These are phyloP conservation scores for Neomonachus schauinslandi DNA, from an alignment of 2,113 vertebrate species.

Conservation along the genomic window DNA sequence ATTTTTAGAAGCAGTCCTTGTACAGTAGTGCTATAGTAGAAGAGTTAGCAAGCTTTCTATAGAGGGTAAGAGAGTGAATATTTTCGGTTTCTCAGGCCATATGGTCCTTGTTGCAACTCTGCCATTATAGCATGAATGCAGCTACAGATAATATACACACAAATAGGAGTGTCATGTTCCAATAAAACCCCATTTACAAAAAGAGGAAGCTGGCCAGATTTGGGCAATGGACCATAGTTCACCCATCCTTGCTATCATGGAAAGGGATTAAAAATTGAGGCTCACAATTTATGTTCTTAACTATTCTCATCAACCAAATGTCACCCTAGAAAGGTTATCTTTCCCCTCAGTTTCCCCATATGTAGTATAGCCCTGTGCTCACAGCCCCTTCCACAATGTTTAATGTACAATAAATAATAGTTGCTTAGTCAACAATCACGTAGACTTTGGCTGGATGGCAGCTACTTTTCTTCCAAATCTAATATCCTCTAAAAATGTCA, in stretches of 20 bases:
- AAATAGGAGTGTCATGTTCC: background rate
- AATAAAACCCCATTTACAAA: background rate
- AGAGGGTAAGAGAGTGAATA: background rate
- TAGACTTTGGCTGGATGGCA: background rate
- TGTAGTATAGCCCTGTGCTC: background rate
- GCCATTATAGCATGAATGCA: background rate
- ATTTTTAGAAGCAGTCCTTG: background rate
- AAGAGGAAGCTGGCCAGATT: background rate
- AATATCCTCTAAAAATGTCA: constrained; percentile 72
- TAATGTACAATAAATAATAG: background rate
- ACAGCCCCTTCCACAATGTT: background rate
- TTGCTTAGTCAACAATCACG: background rate
- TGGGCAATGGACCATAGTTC: background rate
- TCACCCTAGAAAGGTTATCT: background rate
- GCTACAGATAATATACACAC: background rate
- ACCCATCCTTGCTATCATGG: background rate
- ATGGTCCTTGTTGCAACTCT: background rate
- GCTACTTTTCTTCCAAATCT: background rate
- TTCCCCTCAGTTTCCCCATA: background rate
- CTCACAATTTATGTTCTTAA: background rate
- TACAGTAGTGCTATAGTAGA: background rate
- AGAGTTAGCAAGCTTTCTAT: background rate
- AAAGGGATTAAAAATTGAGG: background rate
- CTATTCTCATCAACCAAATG: background rate
- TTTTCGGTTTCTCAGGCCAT: background rate